Percentiles rank a stretch among this genome's conserved stretches.
These are phyloP conservation scores for Diabrotica undecimpunctata DNA, from an alignment of 1,140 invertebrate species.

Conservation along the genomic window DNA sequence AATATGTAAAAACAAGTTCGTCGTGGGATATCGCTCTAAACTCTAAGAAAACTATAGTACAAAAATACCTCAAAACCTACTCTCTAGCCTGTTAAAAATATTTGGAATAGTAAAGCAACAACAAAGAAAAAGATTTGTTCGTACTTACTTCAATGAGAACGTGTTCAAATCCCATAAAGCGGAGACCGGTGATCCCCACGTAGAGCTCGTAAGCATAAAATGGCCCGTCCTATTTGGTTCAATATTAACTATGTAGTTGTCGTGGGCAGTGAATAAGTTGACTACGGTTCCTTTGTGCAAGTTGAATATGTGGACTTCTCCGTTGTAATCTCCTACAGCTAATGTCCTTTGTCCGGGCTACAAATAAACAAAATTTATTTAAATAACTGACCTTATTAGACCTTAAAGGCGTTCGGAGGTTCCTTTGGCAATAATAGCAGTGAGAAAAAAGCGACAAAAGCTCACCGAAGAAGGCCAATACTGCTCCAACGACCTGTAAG, in stretches of 20 bases:
- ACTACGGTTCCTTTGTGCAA: slow-evolving; percentile 75
- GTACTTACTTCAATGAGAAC: slow-evolving; percentile 64
- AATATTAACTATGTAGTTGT: slow-evolving; percentile 78
- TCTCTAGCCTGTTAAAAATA: too few relatives aligned
- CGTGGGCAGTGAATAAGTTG: slow-evolving; percentile 74
- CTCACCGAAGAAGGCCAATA: too few relatives aligned
- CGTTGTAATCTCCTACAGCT: slow-evolving; percentile 80
- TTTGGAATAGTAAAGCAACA: too few relatives aligned
- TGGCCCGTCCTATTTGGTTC: slow-evolving; percentile 69
- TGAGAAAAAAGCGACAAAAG: slow-evolving; percentile 4
- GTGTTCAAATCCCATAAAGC: slow-evolving; percentile 80
- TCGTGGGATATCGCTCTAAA: too few relatives aligned
- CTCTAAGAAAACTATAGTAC: too few relatives aligned
- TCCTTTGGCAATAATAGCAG: neutral
- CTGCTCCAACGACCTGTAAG: too few relatives aligned
- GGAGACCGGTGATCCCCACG: slow-evolving; percentile 78
- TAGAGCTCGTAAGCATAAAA: slow-evolving; percentile 80
- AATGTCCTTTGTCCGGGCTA: slow-evolving; percentile 76
- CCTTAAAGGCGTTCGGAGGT: too few relatives aligned
- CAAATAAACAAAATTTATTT: slow-evolving; percentile 25
- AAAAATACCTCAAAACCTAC: too few relatives aligned
- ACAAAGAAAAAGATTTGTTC: too few relatives aligned
- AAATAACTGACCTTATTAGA: neutral
- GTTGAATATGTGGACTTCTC: slow-evolving; percentile 86
- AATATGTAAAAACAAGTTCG: too few relatives aligned